A percentile compares a stretch with the other conserved stretches of the same genome.
Evolutionary conservation across 2,888 invertebrate species (phyloP).

Genomic region (Erebia epiphron): DNA sequence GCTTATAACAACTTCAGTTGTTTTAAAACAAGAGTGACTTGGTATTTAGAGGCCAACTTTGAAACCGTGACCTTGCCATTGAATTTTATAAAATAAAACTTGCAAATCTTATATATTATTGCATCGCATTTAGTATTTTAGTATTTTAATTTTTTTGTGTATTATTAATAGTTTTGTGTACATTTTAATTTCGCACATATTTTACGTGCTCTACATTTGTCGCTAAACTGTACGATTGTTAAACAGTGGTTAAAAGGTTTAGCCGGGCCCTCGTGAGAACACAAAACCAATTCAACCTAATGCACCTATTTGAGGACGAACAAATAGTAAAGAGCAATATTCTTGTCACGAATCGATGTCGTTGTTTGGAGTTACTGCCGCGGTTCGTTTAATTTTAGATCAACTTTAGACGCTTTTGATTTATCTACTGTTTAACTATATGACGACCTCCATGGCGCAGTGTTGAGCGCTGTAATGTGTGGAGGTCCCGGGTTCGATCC

Average conservation of each 20-base stretch:
- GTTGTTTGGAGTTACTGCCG: slow-evolving; percentile 43
- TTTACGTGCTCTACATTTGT: neutral
- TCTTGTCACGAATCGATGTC: slow-evolving; percentile 54
- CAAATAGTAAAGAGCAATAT: slow-evolving; percentile 49
- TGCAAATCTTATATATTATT: too few relatives aligned
- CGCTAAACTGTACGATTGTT: neutral
- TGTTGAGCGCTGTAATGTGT: too few relatives aligned
- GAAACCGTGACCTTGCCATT: too few relatives aligned
- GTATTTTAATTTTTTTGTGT: neutral
- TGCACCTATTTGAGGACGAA: slow-evolving; percentile 48
- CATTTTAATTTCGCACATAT: neutral
- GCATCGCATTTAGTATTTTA: too few relatives aligned
- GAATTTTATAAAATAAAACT: too few relatives aligned
- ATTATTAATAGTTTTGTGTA: neutral
- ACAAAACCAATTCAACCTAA: slow-evolving; percentile 58
- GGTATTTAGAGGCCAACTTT: too few relatives aligned
- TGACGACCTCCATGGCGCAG: too few relatives aligned
- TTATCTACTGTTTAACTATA: neutral
- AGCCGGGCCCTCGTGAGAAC: slow-evolving; percentile 77
- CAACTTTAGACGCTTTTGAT: slow-evolving; percentile 1
- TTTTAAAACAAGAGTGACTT: too few relatives aligned
- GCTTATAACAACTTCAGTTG: too few relatives aligned
- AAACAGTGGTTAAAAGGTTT: slow-evolving; percentile 57
- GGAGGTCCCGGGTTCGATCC: too few relatives aligned
- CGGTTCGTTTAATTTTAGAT: slow-evolving; percentile 44